Conservation (phyloP, 2,888 invertebrate genomes). For the Drosophila mimetica region DNA sequence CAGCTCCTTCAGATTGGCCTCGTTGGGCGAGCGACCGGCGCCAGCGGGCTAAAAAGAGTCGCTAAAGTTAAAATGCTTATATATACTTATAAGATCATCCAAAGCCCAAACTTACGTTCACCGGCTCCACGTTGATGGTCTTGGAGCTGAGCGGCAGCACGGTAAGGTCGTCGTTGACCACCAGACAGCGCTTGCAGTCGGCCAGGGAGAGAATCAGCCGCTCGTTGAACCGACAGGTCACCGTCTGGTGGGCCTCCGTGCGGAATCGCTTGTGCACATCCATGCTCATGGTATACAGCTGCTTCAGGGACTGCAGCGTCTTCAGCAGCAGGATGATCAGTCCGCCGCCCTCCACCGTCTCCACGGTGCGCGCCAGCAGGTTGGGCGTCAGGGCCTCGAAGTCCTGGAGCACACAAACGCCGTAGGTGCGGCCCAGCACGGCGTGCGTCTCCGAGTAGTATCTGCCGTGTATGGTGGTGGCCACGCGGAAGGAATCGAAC, state of each 20-base stretch:
- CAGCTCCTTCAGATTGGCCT: slow-evolving; percentile 89
- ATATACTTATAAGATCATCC: no score
- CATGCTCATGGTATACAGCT: slow-evolving; percentile 98
- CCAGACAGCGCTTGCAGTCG: slow-evolving; percentile 93
- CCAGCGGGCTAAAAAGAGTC: slow-evolving; percentile 60
- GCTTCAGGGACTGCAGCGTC: slow-evolving; percentile 94
- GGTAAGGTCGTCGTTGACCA: slow-evolving; percentile 96
- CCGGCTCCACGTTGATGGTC: slow-evolving; percentile 91
- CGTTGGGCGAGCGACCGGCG: slow-evolving; percentile 84
- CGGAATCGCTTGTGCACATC: slow-evolving; percentile 97
- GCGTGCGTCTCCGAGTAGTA: slow-evolving; percentile 99
- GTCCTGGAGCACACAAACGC: slow-evolving; percentile 97
- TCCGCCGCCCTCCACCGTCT: slow-evolving; percentile 99
- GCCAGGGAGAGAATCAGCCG: slow-evolving; percentile 95
- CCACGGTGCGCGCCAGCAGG: slow-evolving; percentile 96
- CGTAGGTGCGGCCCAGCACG: slow-evolving; percentile 98
- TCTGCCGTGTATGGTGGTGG: slow-evolving; percentile 98
- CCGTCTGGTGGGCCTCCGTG: slow-evolving; percentile 96
- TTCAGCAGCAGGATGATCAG: slow-evolving; percentile 94
- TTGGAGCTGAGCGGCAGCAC: slow-evolving; percentile 96
- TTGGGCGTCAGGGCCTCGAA: slow-evolving; percentile 99
- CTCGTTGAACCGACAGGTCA: slow-evolving; percentile 98
- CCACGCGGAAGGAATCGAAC: slow-evolving; percentile 97
- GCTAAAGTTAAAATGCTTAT: no score
- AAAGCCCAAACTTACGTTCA: slow-evolving; percentile 85